Conservation (phyloP, 2,888 invertebrate species). For the Eucera pruinosa region DNA sequence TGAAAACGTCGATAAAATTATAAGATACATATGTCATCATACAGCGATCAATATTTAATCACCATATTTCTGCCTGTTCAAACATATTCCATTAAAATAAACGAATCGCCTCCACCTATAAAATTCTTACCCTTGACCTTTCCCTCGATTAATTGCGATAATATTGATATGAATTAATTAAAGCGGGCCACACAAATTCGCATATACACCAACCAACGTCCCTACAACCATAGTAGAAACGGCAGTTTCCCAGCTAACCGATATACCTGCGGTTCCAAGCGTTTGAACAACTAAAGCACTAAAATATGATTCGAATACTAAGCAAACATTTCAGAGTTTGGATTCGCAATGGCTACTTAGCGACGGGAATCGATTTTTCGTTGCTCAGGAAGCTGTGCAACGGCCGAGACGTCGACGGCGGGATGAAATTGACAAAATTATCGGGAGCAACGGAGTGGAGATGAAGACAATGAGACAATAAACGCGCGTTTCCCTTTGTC, state of each 20-base stretch:
- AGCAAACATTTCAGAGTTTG: not conserved
- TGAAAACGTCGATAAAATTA: too few species aligned
- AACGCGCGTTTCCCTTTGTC: conserved; percentile 62
- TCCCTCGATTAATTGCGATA: not conserved
- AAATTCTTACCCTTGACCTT: not conserved
- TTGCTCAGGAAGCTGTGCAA: not conserved
- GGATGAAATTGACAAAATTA: conserved; percentile 66
- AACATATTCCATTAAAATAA: not conserved
- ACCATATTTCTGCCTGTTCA: not conserved
- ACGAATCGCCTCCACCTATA: not conserved
- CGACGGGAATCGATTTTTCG: conserved; percentile 35
- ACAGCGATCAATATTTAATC: not conserved
- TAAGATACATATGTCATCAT: too few species aligned
- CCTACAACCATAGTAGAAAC: not conserved
- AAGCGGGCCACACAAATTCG: not conserved
- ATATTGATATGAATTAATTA: conserved; percentile 7
- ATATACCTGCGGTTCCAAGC: not conserved
- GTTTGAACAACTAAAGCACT: not conserved
- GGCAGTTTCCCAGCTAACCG: not conserved
- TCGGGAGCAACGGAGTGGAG: conserved; percentile 51
- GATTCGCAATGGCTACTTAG: conserved; percentile 2
- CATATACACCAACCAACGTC: not conserved
- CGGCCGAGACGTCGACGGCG: conserved; percentile 29
- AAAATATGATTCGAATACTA: not conserved
- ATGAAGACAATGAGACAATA: conserved; percentile 60